These are phyloP conservation scores for Lacerta bilineata DNA, from an alignment of 2,797 vertebrate genomes.

Conservation along the genomic window DNA sequence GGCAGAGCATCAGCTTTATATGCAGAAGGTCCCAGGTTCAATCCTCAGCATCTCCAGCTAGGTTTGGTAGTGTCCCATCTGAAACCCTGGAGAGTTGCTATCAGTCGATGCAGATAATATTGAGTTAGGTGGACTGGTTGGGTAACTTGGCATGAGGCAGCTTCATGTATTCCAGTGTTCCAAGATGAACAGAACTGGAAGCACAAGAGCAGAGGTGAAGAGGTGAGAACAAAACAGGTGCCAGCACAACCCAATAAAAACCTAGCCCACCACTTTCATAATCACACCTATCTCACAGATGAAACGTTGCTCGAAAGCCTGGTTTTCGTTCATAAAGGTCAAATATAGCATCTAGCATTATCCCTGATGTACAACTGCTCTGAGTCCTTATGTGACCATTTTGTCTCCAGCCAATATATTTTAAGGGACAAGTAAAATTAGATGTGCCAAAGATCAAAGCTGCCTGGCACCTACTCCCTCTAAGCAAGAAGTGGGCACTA, in stretches of 20 bases:
- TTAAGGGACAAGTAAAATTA: background rate
- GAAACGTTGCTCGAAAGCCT: background rate
- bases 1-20: no score
- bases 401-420: background rate
- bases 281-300: background rate
- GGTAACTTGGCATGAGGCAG: no score
- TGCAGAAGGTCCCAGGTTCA: no score
- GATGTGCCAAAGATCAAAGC: background rate
- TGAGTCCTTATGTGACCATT: background rate
- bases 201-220: slow-evolving; percentile 47
- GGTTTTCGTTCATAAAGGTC: slow-evolving; percentile 51
- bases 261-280: background rate
- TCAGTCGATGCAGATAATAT: no score
- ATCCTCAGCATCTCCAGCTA: no score
- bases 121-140: no score
- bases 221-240: background rate
- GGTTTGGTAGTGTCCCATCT: no score
- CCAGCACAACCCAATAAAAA: background rate
- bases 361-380: background rate
- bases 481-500: background rate
- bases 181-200: slow-evolving; percentile 61
- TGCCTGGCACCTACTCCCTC: background rate
- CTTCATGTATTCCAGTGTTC: no score
- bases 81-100: no score
- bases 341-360: slow-evolving; percentile 37